These are phyloP conservation scores for Pycnonotus jocosus DNA, from an alignment of 2,113 vertebrate species.

Conservation along the genomic window DNA sequence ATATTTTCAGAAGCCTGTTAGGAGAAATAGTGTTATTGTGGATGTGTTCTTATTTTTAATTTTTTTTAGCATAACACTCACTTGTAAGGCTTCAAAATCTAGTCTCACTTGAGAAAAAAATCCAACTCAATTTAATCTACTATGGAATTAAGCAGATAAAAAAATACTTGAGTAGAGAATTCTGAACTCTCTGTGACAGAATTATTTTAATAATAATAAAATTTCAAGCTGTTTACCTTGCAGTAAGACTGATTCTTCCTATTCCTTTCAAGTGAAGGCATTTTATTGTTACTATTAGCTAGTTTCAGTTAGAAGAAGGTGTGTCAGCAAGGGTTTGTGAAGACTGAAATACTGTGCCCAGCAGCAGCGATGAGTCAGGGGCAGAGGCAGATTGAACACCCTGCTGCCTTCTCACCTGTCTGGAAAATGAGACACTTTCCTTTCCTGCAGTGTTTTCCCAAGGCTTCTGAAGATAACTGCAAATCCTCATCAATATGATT, in stretches of 20 bases:
- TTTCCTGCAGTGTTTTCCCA: not conserved
- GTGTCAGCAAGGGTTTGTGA: not conserved
- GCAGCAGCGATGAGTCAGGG: not conserved
- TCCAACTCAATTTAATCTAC: not conserved
- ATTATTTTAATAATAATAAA: not conserved
- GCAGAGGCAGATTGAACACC: rapidly evolving
- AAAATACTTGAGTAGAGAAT: not conserved
- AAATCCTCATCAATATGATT: not conserved
- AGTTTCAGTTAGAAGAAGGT: not conserved
- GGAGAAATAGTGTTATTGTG: not conserved
- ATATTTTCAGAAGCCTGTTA: not conserved
- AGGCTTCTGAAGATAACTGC: not conserved
- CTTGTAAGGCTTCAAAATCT: not conserved
- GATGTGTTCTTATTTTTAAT: not conserved
- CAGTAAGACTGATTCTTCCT: not conserved
- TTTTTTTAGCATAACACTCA: not conserved
- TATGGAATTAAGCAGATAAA: not conserved
- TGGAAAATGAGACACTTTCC: not conserved
- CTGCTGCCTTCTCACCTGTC: not conserved
- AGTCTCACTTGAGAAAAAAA: not conserved
- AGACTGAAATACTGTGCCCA: not conserved
- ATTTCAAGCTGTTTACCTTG: not conserved
- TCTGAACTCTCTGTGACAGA: not conserved
- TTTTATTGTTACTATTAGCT: not conserved
- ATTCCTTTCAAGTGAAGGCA: not conserved